Base-by-base conservation (phyloP, 2,113 vertebrate genomes). In the Bos indicus region DNA sequence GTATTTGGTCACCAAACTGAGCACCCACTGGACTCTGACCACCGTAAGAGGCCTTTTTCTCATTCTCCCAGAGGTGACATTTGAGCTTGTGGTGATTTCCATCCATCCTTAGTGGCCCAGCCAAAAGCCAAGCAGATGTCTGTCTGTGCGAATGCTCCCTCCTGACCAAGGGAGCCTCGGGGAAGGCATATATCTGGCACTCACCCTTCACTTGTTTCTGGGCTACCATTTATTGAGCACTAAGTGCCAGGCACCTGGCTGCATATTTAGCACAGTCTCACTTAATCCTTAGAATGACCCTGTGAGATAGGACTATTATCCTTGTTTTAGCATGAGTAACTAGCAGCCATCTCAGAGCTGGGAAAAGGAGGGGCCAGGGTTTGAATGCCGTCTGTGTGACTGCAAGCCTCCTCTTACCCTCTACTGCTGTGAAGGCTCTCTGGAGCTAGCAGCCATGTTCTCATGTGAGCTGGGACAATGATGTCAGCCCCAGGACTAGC, bases 361-460 rank as follows among this genome's bases (percentile, higher is more conserved):
- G 13, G 17, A n/a, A 78, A 51, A 71, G 51, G 36, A 48, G 30
- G 28, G 12, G 12, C 11, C 82, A 23, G 36, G 36, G 40, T 67
- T 56, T 9, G 25, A 48, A 51, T 56, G 1, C 0, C 0, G 25
- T 71, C 51, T 67, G 15, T 33, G 51, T 57, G 51, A 51, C 51
- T 90, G 52, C 59, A 21, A 15, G 25, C 5, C 36, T 62, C 48
- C 36, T 36, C 23, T 52, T 51, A 36, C 48, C 10, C 60, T 46
- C 26, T 13, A 26, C 4, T 25, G 74, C 85, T 80, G 46, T 15
- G 26, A 8, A 11, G 7, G 7, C 67, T 94, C 67, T 85, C 40
- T 40, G 40, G 78, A 56, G 59, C 12, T 17, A 13, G 62, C 17
- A 51, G 54, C 23, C 2, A 0, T 13, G 54, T 46, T 30, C 30